A percentile compares a stretch with the other conserved stretches of the same genome.
Conservation (phyloP, 2,888 invertebrate species). For the Eulithis testata region DNA sequence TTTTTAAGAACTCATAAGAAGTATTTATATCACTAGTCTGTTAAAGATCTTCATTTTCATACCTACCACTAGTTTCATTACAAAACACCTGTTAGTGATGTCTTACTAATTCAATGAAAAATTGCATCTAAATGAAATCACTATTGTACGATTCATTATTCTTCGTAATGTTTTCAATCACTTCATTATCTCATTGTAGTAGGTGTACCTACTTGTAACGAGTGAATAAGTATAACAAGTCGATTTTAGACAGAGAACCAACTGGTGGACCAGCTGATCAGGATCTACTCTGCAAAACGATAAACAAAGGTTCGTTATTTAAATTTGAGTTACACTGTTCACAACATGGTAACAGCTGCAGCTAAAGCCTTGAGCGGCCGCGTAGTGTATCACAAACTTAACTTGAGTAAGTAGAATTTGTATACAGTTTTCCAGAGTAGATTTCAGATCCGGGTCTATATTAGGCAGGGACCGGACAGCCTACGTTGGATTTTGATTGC, state of each 20-base stretch:
- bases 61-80: constrained; percentile 2
- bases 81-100: constrained; percentile 19
- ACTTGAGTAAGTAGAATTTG: too few relatives aligned
- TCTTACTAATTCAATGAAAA: constrained; percentile 27
- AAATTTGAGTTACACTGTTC: too few relatives aligned
- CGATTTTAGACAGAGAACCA: neutral
- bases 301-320: too few relatives aligned
- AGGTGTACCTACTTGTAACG: too few relatives aligned
- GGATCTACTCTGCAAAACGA: too few relatives aligned
- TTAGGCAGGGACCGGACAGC: constrained; percentile 13
- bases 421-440: neutral
- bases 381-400: too few relatives aligned
- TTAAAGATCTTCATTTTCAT: constrained; percentile 8
- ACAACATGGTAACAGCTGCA: too few relatives aligned
- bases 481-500: constrained; percentile 19
- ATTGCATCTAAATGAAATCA: constrained; percentile 17
- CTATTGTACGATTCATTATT: neutral
- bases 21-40: neutral
- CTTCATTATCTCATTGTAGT: too few relatives aligned
- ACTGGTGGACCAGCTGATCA: constrained; percentile 1
- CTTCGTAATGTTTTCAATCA: too few relatives aligned
- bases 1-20: too few relatives aligned
- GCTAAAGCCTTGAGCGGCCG: too few relatives aligned
- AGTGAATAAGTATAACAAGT: too few relatives aligned
- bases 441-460: constrained; percentile 17